A percentile compares a stretch with the other conserved stretches of the same genome.
Evolutionary conservation across 2,888 invertebrate genomes (phyloP).

Genomic region (Leptopilina myrica): DNA sequence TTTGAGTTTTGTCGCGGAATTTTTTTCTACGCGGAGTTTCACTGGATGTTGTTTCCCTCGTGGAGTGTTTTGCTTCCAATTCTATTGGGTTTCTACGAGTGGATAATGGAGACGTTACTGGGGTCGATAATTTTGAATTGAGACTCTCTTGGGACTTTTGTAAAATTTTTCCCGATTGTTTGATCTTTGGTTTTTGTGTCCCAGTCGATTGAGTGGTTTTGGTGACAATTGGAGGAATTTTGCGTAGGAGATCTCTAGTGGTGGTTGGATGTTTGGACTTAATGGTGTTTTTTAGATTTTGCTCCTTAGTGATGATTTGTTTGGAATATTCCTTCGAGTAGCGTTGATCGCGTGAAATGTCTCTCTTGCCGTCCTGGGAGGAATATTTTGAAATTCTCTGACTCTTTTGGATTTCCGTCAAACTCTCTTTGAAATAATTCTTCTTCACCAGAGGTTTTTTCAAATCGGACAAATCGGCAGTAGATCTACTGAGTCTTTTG

Average conservation of each 20-base stretch:
- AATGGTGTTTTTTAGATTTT: too few species aligned
- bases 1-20: constrained; percentile 69
- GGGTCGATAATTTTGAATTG: neutral
- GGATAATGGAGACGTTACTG: neutral
- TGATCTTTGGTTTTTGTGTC: constrained; percentile 61
- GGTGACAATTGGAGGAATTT: constrained; percentile 69
- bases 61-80: constrained; percentile 54
- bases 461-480: constrained; percentile 76
- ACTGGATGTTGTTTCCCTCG: constrained; percentile 60
- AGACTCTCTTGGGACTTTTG: constrained; percentile 58
- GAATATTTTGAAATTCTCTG: neutral
- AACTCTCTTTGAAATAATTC: constrained; percentile 40
- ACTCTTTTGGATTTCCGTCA: neutral
- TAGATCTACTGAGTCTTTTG: constrained; percentile 76
- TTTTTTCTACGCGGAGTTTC: constrained; percentile 63
- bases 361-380: neutral
- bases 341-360: neutral
- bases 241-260: constrained; percentile 35
- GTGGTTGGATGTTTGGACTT: neutral
- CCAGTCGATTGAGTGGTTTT: constrained; percentile 71
- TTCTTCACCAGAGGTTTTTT: constrained; percentile 72
- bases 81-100: neutral
- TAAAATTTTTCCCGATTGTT: constrained; percentile 73
- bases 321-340: too few species aligned
- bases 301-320: too few species aligned